phyloP scores from a whole-genome alignment of 2,113 vertebrate species.

The Acanthochromis polyacanthus region DNA sequence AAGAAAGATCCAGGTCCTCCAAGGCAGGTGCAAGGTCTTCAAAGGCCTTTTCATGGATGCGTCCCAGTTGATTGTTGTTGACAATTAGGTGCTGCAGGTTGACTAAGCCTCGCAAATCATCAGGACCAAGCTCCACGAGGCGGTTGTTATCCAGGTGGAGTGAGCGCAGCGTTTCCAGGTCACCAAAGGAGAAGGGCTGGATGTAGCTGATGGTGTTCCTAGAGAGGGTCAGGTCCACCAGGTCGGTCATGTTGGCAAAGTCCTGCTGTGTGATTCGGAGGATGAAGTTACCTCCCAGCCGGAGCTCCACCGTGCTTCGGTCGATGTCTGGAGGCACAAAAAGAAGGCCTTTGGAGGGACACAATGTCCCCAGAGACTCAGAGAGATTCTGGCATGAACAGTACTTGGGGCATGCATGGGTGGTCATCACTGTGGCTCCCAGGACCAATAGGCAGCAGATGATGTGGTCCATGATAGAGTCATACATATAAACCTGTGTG shows the following conservation, averaged over 20 bases:
- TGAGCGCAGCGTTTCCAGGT: constrained; percentile 93
- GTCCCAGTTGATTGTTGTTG: constrained; percentile 94
- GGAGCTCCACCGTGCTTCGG: constrained; percentile 93
- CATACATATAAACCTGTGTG: constrained; percentile 83
- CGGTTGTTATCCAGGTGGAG: constrained; percentile 95
- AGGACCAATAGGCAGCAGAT: constrained; percentile 91
- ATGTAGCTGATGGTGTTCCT: constrained; percentile 95
- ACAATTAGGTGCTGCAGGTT: constrained; percentile 96
- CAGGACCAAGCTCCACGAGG: constrained; percentile 89
- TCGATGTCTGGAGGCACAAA: constrained; percentile 94
- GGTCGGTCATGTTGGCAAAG: constrained; percentile 96
- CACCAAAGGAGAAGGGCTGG: constrained; percentile 93
- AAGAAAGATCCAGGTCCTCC: constrained; percentile 95
- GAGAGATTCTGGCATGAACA: constrained; percentile 96
- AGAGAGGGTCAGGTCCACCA: constrained; percentile 95
- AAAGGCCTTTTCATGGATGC: constrained; percentile 89
- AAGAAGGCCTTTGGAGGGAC: constrained; percentile 94
- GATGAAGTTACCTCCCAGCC: constrained; percentile 95
- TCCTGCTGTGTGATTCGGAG: constrained; percentile 92
- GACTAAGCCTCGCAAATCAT: constrained; percentile 91
- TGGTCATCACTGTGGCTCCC: constrained; percentile 88
- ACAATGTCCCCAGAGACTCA: constrained; percentile 94
- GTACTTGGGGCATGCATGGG: constrained; percentile 93
- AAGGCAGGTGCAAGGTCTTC: constrained; percentile 90
- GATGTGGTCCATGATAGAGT: constrained; percentile 94